These are phyloP conservation scores for Nothocercus julius DNA, from an alignment of 2,113 vertebrate species.

Conservation along the genomic window DNA sequence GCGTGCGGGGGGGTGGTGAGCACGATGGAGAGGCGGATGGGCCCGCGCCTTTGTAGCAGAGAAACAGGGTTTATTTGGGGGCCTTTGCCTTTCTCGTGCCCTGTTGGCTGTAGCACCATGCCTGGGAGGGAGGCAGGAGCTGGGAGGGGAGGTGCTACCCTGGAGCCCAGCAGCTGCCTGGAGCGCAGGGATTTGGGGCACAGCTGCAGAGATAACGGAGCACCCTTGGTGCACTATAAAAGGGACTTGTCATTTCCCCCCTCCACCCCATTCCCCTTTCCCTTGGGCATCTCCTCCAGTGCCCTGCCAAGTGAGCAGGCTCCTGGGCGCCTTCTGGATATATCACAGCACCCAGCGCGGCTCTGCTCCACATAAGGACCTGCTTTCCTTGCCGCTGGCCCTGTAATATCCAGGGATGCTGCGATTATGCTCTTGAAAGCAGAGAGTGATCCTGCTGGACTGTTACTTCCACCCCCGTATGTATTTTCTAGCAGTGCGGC, in stretches of 20 bases:
- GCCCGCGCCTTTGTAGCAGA: background rate
- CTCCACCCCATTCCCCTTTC: background rate
- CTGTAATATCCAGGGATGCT: background rate
- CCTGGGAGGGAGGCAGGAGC: background rate
- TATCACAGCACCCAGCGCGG: too few relatives aligned
- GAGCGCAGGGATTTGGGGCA: background rate
- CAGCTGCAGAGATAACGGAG: background rate
- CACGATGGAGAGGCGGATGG: background rate
- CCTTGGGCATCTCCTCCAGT: background rate
- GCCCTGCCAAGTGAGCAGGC: background rate
- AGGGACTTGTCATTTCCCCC: background rate
- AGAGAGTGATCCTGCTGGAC: background rate
- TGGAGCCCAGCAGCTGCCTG: background rate
- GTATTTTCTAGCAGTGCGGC: too few relatives aligned
- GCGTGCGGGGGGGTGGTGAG: background rate
- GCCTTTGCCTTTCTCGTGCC: background rate
- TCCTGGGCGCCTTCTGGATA: background rate
- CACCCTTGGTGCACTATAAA: background rate
- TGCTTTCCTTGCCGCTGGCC: background rate
- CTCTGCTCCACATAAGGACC: fast-evolving
- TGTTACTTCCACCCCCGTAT: background rate
- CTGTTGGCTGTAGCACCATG: background rate
- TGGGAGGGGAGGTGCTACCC: background rate
- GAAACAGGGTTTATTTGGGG: background rate
- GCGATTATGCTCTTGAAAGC: background rate